Evolutionary conservation across 35 echinoderm and acorn worm species (phyloP).

Genomic region (Heliocidaris tuberculata): DNA sequence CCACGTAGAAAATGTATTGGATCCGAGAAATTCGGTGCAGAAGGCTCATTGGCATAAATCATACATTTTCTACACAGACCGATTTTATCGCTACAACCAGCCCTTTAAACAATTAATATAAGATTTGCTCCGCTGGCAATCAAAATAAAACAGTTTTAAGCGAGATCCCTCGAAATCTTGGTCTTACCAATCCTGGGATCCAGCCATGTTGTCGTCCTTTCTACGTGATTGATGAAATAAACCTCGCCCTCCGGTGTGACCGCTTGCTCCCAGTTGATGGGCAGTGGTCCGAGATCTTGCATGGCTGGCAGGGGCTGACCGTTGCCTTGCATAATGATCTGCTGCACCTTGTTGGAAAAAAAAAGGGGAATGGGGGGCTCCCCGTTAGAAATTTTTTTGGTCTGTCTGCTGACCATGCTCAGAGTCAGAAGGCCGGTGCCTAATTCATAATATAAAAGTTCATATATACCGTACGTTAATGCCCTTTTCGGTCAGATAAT

Average conservation of each 20-base stretch:
- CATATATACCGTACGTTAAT: too few species aligned
- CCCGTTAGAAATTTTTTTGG: background rate
- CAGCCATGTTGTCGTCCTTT: slow-evolving; percentile 94
- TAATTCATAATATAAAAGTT: background rate
- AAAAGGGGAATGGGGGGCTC: background rate
- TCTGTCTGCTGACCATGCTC: background rate
- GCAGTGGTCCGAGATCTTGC: slow-evolving; percentile 85
- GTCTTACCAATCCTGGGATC: slow-evolving; percentile 96
- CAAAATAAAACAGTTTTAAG: too few species aligned
- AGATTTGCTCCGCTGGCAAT: too few species aligned
- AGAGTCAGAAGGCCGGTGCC: slow-evolving; percentile 26
- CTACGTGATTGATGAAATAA: slow-evolving; percentile 97
- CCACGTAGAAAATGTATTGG: too few species aligned
- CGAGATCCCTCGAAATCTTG: background rate
- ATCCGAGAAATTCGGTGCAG: too few species aligned
- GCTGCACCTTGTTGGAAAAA: slow-evolving; percentile 53
- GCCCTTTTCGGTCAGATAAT: too few species aligned
- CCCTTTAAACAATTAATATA: too few species aligned
- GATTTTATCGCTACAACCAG: too few species aligned
- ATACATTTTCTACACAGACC: too few species aligned
- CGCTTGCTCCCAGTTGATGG: slow-evolving; percentile 96
- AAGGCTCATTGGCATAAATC: too few species aligned
- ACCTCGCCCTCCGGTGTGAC: slow-evolving; percentile 86
- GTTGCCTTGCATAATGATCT: slow-evolving; percentile 67
- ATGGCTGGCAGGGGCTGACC: slow-evolving; percentile 70